Percentiles rank a stretch among this genome's conserved stretches.
Evolutionary conservation across 2,113 vertebrate genomes (phyloP).

Genomic region (Lipotes vexillifer): DNA sequence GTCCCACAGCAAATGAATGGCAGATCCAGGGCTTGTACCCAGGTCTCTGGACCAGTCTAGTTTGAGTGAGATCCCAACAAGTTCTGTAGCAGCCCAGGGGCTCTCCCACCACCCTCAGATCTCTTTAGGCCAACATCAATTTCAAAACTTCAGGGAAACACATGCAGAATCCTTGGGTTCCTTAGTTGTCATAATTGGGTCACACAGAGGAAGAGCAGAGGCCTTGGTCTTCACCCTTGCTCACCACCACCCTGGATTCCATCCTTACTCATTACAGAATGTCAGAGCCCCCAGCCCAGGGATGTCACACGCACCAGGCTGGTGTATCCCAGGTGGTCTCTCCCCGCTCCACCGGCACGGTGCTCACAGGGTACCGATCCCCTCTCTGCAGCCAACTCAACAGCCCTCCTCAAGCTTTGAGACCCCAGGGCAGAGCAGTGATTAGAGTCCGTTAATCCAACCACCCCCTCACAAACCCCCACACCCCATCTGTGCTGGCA

Average conservation of each 20-base stretch:
- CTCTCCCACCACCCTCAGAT: neutral
- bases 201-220: neutral
- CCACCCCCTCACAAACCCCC: neutral
- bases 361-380: accelerated
- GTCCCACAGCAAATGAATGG: neutral
- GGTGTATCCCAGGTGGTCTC: no score
- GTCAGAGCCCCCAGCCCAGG: no score
- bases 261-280: neutral
- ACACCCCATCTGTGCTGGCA: neutral
- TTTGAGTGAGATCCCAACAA: neutral
- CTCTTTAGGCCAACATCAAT: neutral
- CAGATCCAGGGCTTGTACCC: neutral
- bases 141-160: neutral
- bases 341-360: neutral
- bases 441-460: neutral
- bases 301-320: neutral
- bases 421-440: neutral
- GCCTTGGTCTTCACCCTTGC: neutral
- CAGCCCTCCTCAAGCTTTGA: neutral
- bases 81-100: neutral
- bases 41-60: neutral
- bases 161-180: neutral
- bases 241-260: neutral
- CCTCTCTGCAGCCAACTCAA: neutral
- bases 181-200: neutral